phyloP scores from a whole-genome alignment of 2,113 vertebrate species.

The Erpornis zantholeuca region DNA sequence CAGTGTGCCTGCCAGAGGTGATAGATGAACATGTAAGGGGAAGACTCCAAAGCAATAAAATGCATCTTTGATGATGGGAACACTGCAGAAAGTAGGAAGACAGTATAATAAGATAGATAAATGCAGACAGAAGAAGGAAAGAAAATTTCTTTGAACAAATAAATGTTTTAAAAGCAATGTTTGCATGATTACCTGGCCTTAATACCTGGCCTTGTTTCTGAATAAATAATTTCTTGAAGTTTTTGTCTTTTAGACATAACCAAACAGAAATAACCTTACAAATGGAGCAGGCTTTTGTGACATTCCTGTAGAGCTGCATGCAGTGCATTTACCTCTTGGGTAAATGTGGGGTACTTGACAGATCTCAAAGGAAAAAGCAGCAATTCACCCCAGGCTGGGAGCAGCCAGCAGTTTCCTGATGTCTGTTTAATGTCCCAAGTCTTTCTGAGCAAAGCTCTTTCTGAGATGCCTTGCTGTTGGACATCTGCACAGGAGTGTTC shows the following conservation, averaged over 20 bases:
- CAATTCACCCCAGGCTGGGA: not conserved
- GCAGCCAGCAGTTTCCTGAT: not conserved
- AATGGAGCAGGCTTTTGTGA: not conserved
- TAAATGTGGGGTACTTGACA: not conserved
- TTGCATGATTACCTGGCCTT: not conserved
- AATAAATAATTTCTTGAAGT: not conserved
- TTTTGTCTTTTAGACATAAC: not conserved
- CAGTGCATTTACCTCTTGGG: not conserved
- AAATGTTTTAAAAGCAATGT: not conserved
- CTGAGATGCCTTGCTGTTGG: not conserved
- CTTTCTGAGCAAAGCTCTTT: not conserved
- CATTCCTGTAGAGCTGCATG: not conserved
- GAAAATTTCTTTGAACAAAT: not conserved
- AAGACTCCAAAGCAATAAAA: constrained; percentile 25
- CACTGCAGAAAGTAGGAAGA: not conserved
- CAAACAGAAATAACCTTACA: not conserved
- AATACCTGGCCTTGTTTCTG: not conserved
- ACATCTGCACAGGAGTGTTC: not conserved
- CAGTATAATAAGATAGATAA: not conserved
- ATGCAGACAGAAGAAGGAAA: not conserved
- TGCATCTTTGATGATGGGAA: not conserved
- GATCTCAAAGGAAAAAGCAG: not conserved
- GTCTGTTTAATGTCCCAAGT: not conserved
- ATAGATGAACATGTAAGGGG: constrained; percentile 1
- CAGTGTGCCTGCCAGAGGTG: not conserved